Evolutionary conservation across 1,140 invertebrate species (phyloP).

Genomic region (Chironomus tepperi): DNA sequence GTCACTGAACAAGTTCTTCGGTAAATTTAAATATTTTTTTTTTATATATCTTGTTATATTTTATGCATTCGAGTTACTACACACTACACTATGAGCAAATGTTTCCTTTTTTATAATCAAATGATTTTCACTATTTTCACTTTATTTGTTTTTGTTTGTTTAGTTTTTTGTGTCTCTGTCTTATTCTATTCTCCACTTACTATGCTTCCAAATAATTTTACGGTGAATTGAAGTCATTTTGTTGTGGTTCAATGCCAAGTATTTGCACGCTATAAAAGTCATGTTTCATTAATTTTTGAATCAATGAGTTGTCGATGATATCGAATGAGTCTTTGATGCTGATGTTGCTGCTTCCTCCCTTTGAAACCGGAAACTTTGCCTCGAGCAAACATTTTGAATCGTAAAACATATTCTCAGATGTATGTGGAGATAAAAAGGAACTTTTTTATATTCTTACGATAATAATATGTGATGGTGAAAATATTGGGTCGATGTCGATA

Average conservation of each 20-base stretch:
- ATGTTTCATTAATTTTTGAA: conserved; percentile 17
- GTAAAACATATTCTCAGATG: conserved; percentile 1
- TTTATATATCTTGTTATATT: background rate
- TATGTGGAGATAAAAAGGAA: too few relatives aligned
- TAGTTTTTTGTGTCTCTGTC: conserved; percentile 39
- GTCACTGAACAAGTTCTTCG: background rate
- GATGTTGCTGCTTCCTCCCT: background rate
- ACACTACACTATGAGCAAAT: background rate
- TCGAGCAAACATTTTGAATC: background rate
- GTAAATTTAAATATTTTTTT: background rate
- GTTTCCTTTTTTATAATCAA: too few relatives aligned
- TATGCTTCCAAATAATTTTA: conserved; percentile 46
- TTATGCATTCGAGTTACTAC: background rate
- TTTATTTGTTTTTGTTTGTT: background rate
- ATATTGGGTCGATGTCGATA: background rate
- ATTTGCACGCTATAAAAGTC: conserved; percentile 1
- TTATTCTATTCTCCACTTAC: conserved; percentile 44
- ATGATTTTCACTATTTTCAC: background rate
- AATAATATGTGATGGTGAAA: background rate
- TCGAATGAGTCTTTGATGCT: background rate
- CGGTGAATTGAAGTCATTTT: conserved; percentile 18
- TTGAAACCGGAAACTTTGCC: conserved; percentile 10
- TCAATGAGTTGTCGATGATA: conserved; percentile 14
- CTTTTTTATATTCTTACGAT: background rate
- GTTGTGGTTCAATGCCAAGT: background rate